phyloP scores from a whole-genome alignment of 2,888 invertebrate genomes.

The Iphiclides podalirius region DNA sequence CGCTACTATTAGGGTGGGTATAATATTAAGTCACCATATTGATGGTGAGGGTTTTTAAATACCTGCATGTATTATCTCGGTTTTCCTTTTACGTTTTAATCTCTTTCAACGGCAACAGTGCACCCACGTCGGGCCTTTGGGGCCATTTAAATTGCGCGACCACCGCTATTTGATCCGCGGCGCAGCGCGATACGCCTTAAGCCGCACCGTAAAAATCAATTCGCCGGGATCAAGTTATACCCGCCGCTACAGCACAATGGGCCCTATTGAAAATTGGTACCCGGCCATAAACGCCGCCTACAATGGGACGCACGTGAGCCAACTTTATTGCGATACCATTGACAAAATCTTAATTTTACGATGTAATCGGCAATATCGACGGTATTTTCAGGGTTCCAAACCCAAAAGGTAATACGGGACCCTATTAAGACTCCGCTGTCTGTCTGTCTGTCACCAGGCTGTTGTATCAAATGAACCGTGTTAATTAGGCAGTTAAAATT shows the following conservation, averaged over 20 bases:
- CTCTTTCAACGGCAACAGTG: background rate
- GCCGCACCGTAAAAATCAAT: background rate
- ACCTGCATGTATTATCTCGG: no score
- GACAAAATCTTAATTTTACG: constrained; percentile 49
- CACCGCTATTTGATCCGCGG: constrained; percentile 10
- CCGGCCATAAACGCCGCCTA: constrained; percentile 48
- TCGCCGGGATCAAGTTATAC: constrained; percentile 15
- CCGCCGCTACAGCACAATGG: constrained; percentile 20
- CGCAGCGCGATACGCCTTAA: background rate
- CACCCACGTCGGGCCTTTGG: no score
- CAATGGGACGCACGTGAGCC: constrained; percentile 37
- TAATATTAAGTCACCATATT: no score
- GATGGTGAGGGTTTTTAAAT: no score
- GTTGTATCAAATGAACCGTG: no score
- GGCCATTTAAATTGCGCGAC: background rate
- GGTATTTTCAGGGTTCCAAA: no score
- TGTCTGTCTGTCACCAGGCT: no score
- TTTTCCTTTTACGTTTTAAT: background rate
- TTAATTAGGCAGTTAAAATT: no score
- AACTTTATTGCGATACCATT: constrained; percentile 43
- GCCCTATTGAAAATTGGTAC: constrained; percentile 24
- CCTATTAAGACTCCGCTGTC: no score
- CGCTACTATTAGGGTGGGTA: no score
- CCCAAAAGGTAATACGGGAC: no score
- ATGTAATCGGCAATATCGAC: no score